Evolutionary conservation across 2,888 invertebrate genomes (phyloP).

Genomic region (Heliconius ethilla): DNA sequence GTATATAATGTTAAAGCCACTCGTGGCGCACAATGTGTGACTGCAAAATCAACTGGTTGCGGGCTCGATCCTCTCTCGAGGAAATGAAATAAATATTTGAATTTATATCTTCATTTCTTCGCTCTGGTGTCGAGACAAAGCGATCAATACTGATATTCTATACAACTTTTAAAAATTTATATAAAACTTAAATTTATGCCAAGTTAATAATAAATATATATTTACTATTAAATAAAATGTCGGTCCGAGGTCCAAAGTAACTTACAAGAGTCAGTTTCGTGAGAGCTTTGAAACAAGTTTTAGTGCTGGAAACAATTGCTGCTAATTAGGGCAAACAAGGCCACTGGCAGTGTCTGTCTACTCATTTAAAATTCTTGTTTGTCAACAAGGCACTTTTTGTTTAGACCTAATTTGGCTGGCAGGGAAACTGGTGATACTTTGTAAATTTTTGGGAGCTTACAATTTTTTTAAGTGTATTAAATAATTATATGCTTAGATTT

Average conservation of each 20-base stretch:
- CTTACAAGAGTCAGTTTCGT: conserved; percentile 20
- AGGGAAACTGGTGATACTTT: conserved; percentile 51
- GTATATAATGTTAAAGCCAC: no score
- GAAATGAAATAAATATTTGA: no score
- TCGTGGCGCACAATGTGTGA: no score
- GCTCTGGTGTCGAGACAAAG: no score
- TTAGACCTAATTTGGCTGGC: conserved; percentile 34
- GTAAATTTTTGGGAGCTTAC: conserved; percentile 54
- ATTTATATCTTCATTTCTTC: no score
- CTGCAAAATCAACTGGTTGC: no score
- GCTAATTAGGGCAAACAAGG: conserved; percentile 41
- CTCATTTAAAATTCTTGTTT: conserved; percentile 39
- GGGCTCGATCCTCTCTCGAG: no score
- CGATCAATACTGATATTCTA: no score
- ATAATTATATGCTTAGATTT: no score
- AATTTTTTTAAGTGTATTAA: not conserved
- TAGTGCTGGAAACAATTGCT: conserved; percentile 36
- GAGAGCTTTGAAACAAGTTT: conserved; percentile 26
- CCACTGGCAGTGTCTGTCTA: conserved; percentile 34
- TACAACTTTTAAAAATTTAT: no score
- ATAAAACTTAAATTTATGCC: no score
- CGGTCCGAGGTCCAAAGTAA: not conserved
- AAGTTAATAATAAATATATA: no score
- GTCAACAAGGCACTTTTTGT: conserved; percentile 34
- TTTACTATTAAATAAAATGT: not conserved